Evolutionary conservation across 2,888 invertebrate genomes (phyloP), one percentile per base, ranked within the genome.

Genomic region (Meganola albula): DNA sequence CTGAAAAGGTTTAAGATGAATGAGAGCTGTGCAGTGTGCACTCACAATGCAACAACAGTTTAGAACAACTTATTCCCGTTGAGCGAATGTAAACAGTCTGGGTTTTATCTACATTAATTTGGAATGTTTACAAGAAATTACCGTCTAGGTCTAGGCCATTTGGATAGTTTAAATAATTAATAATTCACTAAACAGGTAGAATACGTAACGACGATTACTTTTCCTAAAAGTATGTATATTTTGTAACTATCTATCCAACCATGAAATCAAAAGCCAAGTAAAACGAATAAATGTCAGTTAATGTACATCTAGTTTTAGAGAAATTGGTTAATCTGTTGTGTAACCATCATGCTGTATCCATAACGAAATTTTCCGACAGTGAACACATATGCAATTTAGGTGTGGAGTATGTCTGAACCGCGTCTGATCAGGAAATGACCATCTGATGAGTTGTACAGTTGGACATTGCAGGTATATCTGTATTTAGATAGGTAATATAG

Each of bases 1-100:
- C 67, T 77, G 77, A 82, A 83, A 79, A 78, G 83, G 67, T 76
- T 78, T 74, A 75, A 75, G 74, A 75, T 80, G 80, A 82, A 83
- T 80, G 74, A 73, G 63, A 56, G 54, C 65, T 55, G 64, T 58
- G 59, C 65, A 57, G 64, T 55, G 64, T 58, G 59, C 65, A 57
- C 66, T 67, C 57, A 79, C 74, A 82, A 79, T 79, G 74, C 65
- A 74, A 76, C 74, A 71, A 73, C 74, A 63, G 72, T 70, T 75
- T 74, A 75, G 70, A 73, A 74, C 73, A 74, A 79, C 70, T 78
- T 78, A 77, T 77, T 74, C 66, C 65, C 65, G 67, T 66, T 60
- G 53, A 65, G 61, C 55, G 50, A 72, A 68, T 66, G 70, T 69
- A 77, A 75, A 72, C 69, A 74, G 71, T 69, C 67, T 74, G 68